Base-by-base conservation (phyloP, 1,140 invertebrate species). In the Adoxophyes honmai region DNA sequence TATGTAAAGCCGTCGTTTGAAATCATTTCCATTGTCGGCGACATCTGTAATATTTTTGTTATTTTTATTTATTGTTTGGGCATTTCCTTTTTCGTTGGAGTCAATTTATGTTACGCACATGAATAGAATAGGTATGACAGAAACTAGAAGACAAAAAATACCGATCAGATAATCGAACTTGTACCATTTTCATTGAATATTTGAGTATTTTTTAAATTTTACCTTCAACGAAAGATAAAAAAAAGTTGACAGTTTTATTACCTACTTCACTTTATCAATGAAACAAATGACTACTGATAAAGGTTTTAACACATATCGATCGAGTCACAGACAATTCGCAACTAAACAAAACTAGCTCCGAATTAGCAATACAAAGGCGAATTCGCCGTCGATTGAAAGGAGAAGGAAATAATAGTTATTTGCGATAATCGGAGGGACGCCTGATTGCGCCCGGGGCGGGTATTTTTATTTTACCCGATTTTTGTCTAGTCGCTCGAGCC, bases 391-490 rank as follows among this genome's bases (percentile, higher is more conserved):
- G 83, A 88, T 85, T 88, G 81, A 88, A 87, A 78, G 78, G 75
- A 71, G 79, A 83, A 78, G 77, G 68, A 81, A 88, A 88, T 88
- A 86, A 88, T 86, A 88, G 85, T 88, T 88, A 88, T 88, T 88
- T 88, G 83, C 80, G 76, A 86, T 88, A 88, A 88, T 88, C 85
- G 82, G 80, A 86, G 85, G 85, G 85, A 82, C 68, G 85, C 72
- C 70, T 88, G 85, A 88, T 88, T 88, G 81, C 81, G 80, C 81
- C 80, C 67, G 68, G 73, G 78, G 82, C 76, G 62, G 67, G 68
- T 62, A 75, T 73, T 84, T 78, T 83, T 86, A 28, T 28, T 28
- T 28, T 28, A 28, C 64, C 61, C 73, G 67, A 71, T 77, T 75
- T 80, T 78, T 74, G 62, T 75, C 68, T 73, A 42, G 65, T 67